These are phyloP conservation scores for Spea hammondii DNA, from an alignment of 2,797 vertebrate genomes.

Conservation along the genomic window DNA sequence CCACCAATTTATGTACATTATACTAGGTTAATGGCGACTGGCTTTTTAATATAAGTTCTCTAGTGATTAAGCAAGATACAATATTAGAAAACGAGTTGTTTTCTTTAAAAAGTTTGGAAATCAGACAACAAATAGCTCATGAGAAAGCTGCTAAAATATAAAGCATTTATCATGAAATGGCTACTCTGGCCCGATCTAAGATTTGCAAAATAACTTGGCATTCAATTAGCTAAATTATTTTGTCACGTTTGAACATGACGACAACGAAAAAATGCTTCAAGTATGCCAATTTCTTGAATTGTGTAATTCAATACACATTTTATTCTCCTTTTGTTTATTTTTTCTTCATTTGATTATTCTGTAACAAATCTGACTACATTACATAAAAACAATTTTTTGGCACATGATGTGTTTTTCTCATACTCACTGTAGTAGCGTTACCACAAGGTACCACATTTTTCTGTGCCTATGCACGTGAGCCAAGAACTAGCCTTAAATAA, in stretches of 20 bases:
- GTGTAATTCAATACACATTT: constrained; percentile 47
- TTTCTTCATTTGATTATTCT: constrained; percentile 42
- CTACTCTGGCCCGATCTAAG: constrained; percentile 32
- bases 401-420: not conserved
- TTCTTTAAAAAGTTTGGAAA: constrained; percentile 32
- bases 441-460: not conserved
- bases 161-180: constrained; percentile 39
- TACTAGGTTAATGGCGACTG: constrained; percentile 4
- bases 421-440: constrained; percentile 7
- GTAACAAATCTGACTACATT: constrained; percentile 25
- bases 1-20: constrained; percentile 6
- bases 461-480: not conserved
- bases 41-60: constrained; percentile 18
- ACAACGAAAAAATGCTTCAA: constrained; percentile 44
- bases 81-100: constrained; percentile 1
- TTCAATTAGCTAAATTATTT: constrained; percentile 37
- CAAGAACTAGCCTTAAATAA: constrained; percentile 22
- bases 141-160: constrained; percentile 18
- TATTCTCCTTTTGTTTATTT: constrained; percentile 40
- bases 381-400: constrained; percentile 13
- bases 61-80: not conserved
- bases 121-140: constrained; percentile 24
- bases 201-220: constrained; percentile 42
- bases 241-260: constrained; percentile 49
- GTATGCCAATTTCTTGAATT: constrained; percentile 34